Evolutionary conservation across 2,888 invertebrate species (phyloP).

Genomic region (Callosobruchus maculatus): DNA sequence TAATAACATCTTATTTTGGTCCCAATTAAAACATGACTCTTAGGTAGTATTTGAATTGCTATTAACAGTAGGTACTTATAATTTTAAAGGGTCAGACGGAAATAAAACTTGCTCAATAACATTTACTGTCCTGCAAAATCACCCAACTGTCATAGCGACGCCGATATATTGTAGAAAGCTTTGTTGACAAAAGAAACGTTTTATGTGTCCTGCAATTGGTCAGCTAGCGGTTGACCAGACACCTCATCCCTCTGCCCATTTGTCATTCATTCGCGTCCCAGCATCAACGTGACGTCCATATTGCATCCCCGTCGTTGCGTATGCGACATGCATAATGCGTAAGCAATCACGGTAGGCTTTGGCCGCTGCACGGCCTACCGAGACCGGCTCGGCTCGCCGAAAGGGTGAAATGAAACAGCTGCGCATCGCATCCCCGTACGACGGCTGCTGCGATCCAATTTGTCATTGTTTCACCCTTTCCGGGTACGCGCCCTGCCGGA

Average conservation of each 20-base stretch:
- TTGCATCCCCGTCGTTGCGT: slow-evolving; percentile 13
- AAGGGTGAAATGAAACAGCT: slow-evolving; percentile 42
- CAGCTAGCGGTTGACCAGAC: neutral
- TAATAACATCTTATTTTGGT: too few relatives aligned
- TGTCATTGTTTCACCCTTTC: slow-evolving; percentile 37
- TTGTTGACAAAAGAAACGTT: too few relatives aligned
- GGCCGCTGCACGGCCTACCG: slow-evolving; percentile 24
- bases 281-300: neutral
- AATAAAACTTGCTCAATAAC: too few relatives aligned
- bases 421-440: slow-evolving; percentile 30
- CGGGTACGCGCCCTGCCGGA: slow-evolving; percentile 8
- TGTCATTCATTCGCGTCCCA: neutral
- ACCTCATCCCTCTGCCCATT: neutral
- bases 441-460: slow-evolving; percentile 38
- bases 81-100: too few relatives aligned
- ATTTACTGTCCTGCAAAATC: too few relatives aligned
- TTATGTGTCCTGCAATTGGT: too few relatives aligned
- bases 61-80: too few relatives aligned
- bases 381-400: slow-evolving; percentile 34
- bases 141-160: too few relatives aligned
- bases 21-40: too few relatives aligned
- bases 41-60: too few relatives aligned
- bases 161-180: too few relatives aligned
- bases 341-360: slow-evolving; percentile 42
- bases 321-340: slow-evolving; percentile 51